A percentile compares a stretch with the other conserved stretches of the same genome.
Evolutionary conservation across 2,113 vertebrate genomes (phyloP).

Genomic region (Pachypanchax playfairii): DNA sequence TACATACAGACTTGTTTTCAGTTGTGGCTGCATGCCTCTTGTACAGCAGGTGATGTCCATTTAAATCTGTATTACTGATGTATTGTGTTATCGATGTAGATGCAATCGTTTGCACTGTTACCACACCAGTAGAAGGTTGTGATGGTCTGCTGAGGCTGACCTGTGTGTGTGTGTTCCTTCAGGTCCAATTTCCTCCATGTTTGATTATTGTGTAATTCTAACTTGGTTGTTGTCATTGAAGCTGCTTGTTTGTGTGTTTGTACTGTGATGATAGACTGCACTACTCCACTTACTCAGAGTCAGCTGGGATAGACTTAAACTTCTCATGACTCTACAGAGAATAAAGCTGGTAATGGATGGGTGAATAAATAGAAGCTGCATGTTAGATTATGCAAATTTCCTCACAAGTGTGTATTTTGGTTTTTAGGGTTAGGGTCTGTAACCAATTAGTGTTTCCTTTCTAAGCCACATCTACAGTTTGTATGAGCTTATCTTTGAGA

Average conservation of each 20-base stretch:
- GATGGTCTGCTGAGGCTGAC: not conserved
- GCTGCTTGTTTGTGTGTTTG: no score
- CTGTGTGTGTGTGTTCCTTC: not conserved
- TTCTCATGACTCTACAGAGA: not conserved
- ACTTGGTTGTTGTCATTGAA: no score
- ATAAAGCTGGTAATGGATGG: not conserved
- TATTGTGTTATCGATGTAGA: no score
- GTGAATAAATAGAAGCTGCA: not conserved
- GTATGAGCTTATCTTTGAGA: not conserved
- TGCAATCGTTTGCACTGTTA: not conserved
- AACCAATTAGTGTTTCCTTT: constrained; percentile 11
- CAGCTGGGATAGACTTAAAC: not conserved
- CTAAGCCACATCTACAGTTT: constrained; percentile 12
- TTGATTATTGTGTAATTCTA: no score
- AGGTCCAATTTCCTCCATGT: not conserved
- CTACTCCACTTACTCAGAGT: not conserved
- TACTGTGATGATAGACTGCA: not conserved
- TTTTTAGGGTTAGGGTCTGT: constrained; percentile 1
- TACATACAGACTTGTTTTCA: constrained; percentile 12
- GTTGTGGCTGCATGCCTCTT: not conserved
- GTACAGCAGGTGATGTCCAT: not conserved
- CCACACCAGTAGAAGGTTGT: not conserved
- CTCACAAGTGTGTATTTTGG: not conserved
- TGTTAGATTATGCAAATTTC: constrained; percentile 10
- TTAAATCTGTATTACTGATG: not conserved